Conservation (phyloP, 2,888 invertebrate genomes). For the Drosophila affinis region DNA sequence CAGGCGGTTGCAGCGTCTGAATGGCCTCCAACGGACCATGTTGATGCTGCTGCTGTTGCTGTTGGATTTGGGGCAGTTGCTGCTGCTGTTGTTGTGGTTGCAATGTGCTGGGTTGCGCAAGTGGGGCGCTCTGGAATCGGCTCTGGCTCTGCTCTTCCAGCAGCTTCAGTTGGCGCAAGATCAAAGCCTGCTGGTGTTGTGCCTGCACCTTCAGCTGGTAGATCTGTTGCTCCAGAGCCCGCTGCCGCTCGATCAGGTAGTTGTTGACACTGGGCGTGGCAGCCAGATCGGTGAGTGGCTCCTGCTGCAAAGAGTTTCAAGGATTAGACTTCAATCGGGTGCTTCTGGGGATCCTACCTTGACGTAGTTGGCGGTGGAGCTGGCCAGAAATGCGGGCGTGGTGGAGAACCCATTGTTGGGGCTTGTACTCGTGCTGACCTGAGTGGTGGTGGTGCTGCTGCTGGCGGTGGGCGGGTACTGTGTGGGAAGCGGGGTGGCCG, state of each 20-base stretch:
- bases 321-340: background rate
- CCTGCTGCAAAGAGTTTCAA: conserved; percentile 39
- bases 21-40: conserved; percentile 71
- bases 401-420: conserved; percentile 47
- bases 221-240: conserved; percentile 88
- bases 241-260: conserved; percentile 85
- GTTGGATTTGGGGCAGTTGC: conserved; percentile 29
- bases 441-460: conserved; percentile 45
- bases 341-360: conserved; percentile 55
- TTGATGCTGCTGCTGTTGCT: conserved; percentile 69
- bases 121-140: conserved; percentile 53
- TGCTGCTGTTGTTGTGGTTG: conserved; percentile 47
- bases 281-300: conserved; percentile 45
- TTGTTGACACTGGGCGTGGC: conserved; percentile 69
- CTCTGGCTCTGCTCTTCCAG: conserved; percentile 85
- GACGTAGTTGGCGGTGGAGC: conserved; percentile 55
- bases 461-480: conserved; percentile 60
- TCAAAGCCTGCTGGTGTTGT: conserved; percentile 88
- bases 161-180: conserved; percentile 87
- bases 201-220: conserved; percentile 88
- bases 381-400: conserved; percentile 60
- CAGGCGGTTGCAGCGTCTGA: conserved; percentile 70
- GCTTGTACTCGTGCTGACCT: conserved; percentile 43
- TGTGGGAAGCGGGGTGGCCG: conserved; percentile 62
- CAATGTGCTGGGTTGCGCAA: conserved; percentile 67